Base-by-base conservation (phyloP, 1,140 invertebrate species). In the Odontomachus brunneus region DNA sequence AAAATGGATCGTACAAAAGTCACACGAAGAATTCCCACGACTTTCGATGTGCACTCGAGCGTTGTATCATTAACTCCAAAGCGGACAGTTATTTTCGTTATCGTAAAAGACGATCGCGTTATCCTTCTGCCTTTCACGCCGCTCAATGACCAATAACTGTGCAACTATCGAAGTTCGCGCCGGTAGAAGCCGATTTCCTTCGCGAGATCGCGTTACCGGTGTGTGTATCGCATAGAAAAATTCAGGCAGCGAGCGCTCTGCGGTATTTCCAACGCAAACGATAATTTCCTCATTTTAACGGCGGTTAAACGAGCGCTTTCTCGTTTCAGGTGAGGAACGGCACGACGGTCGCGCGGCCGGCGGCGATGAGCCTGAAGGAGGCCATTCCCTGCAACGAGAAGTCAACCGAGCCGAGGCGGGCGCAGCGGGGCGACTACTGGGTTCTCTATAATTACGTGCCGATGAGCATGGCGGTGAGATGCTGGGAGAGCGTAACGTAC, bases 401-500 rank as follows among this genome's bases (percentile, higher is more conserved):
- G 82, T 94, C 95, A 2, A 94, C 95, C 86, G 93, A 95, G 48
- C 95, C 96, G 14, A 95, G 95, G 83, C 97, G 96, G 14, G 94
- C 96, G 65, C 97, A 98, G 90, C 95, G 97, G 11, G 97, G 97
- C 15, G 97, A 98, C 88, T 98, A 97, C 91, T 98, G 97, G 97
- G 97, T 98, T 73, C 94, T 99, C 12, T 97, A 98, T 92, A 98
- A 98, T 94, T 98, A 98, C 91, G 95, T 98, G 67, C 93, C 93
- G 76, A 95, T 95, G 82, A 89, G 89, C 62, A 88, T 89, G 73
- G 83, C 86, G 44, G 88, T 93, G 33, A 94, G 94, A 89, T 98
- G 97, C 91, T 97, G 97, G 93, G 97, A 98, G 92, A 97, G 96
- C 80, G 95, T 99, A 51, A 99, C 98, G 0, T 98, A 98, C 90